Percentiles rank a stretch among this genome's conserved stretches.
These are phyloP conservation scores for Andricus curvator DNA, from an alignment of 2,888 invertebrate species.

Conservation along the genomic window DNA sequence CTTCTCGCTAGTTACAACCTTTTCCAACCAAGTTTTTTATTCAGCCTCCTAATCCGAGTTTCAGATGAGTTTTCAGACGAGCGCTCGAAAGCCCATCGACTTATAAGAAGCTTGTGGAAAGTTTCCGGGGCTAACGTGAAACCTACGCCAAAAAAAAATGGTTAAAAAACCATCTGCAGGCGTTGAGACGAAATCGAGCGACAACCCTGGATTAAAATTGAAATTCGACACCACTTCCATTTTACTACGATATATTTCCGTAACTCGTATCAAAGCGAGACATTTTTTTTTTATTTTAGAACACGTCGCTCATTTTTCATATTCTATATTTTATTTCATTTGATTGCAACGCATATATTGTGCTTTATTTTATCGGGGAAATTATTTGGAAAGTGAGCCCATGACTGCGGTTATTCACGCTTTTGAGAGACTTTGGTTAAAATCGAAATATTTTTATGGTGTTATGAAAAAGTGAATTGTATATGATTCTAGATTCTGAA, in stretches of 20 bases:
- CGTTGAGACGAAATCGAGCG: conserved; percentile 49
- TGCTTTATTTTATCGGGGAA: no score
- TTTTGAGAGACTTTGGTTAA: no score
- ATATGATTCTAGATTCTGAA: no score
- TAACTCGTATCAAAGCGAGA: background rate
- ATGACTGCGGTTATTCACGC: no score
- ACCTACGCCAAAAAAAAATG: conserved; percentile 55
- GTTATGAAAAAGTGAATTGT: no score
- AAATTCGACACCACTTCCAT: conserved; percentile 40
- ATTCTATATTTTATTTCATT: background rate
- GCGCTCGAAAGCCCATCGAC: conserved; percentile 66
- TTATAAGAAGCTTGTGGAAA: conserved; percentile 67
- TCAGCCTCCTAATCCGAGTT: conserved; percentile 71
- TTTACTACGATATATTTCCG: conserved; percentile 2
- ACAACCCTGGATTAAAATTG: conserved; percentile 50
- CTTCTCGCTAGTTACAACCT: conserved; percentile 49
- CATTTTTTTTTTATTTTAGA: background rate
- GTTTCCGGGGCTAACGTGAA: conserved; percentile 68
- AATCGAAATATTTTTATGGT: no score
- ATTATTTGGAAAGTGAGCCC: no score
- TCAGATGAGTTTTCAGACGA: conserved; percentile 71
- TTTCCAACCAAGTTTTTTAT: conserved; percentile 53
- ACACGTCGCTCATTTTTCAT: background rate
- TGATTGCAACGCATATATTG: background rate
- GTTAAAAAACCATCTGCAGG: conserved; percentile 35